Conservation (phyloP, 2,888 invertebrate genomes). For the Epistrophella euchroma region DNA sequence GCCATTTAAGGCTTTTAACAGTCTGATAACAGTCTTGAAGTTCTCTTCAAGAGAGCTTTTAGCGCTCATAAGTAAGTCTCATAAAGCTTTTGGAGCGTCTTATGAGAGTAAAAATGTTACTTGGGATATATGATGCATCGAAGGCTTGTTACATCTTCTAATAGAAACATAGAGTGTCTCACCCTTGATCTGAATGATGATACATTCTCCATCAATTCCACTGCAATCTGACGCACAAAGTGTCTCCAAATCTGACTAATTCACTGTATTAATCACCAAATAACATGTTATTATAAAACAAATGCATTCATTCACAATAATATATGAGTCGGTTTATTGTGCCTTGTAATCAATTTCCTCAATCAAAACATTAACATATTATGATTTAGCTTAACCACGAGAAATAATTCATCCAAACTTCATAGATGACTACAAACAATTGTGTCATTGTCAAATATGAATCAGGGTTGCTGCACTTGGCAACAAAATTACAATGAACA, state of each 20-base stretch:
- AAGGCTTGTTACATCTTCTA: no score
- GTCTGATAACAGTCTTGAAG: no score
- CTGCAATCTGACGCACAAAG: neutral
- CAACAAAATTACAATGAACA: neutral
- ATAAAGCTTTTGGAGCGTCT: no score
- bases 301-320: constrained; percentile 52
- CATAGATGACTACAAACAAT: constrained; percentile 39
- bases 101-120: no score
- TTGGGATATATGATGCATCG: no score
- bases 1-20: no score
- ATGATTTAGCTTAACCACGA: constrained; percentile 43
- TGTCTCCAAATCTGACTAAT: constrained; percentile 31
- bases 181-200: neutral
- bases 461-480: constrained; percentile 64
- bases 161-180: neutral
- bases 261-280: constrained; percentile 33
- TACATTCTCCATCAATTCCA: neutral
- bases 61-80: no score
- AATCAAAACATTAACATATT: constrained; percentile 49
- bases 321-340: constrained; percentile 26
- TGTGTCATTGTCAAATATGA: constrained; percentile 75
- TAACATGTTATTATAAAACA: constrained; percentile 34
- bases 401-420: constrained; percentile 16
- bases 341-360: constrained; percentile 55
- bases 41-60: no score